phyloP scores from a whole-genome alignment of 2,888 invertebrate genomes.

The Scaptomyza reducta region DNA sequence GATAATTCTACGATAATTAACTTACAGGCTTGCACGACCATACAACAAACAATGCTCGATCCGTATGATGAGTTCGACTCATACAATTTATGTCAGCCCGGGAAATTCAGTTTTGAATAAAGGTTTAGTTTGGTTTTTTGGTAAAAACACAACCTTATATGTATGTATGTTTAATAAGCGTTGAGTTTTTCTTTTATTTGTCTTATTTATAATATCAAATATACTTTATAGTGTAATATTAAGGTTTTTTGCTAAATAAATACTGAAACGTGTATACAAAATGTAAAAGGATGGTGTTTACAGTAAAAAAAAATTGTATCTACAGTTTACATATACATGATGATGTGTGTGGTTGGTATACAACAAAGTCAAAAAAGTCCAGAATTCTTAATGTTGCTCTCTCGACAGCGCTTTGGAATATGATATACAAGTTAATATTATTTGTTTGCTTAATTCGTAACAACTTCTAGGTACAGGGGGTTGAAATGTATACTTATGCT shows the following conservation, averaged over 20 bases:
- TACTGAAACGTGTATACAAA: constrained; percentile 73
- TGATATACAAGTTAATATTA: constrained; percentile 42
- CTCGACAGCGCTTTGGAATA: constrained; percentile 53
- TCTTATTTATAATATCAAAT: constrained; percentile 71
- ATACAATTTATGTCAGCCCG: constrained; percentile 6
- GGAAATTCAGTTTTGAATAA: constrained; percentile 7
- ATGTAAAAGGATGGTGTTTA: constrained; percentile 58
- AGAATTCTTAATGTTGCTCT: constrained; percentile 37
- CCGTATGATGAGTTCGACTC: constrained; percentile 29
- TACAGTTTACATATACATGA: constrained; percentile 62
- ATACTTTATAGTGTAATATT: constrained; percentile 50
- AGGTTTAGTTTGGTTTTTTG: constrained; percentile 42
- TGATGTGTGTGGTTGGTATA: constrained; percentile 59
- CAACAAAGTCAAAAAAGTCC: constrained; percentile 54
- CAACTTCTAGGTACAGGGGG: constrained; percentile 74
- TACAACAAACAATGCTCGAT: constrained; percentile 26
- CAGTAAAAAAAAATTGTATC: constrained; percentile 53
- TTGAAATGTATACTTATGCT: constrained; percentile 46
- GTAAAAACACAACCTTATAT: constrained; percentile 65
- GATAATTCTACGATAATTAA: constrained; percentile 4
- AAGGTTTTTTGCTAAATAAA: constrained; percentile 67
- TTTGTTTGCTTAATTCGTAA: constrained; percentile 64
- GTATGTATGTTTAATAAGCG: constrained; percentile 71
- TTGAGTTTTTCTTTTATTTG: constrained; percentile 73
- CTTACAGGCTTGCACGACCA: constrained; percentile 4